Conservation (phyloP, 2,113 vertebrate species). For the Mungos mungo region DNA sequence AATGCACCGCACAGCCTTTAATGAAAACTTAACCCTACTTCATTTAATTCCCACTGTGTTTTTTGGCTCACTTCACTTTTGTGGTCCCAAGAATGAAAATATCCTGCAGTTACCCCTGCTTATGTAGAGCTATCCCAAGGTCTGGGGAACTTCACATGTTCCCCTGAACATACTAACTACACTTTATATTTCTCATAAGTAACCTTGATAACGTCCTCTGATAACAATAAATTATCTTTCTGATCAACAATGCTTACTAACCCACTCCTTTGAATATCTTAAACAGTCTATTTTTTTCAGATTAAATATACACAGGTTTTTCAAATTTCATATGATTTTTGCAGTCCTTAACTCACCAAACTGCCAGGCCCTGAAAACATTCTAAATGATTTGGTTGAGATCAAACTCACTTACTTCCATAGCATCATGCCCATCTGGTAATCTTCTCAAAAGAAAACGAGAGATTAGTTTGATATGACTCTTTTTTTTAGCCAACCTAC, state of each 20-base stretch:
- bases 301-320: constrained; percentile 25
- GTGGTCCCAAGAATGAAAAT: constrained; percentile 55
- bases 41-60: constrained; percentile 64
- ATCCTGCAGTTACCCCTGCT: neutral
- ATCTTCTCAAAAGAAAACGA: neutral
- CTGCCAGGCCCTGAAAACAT: neutral
- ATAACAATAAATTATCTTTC: constrained; percentile 43
- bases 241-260: neutral
- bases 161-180: neutral
- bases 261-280: neutral
- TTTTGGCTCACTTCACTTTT: constrained; percentile 62
- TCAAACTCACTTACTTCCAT: neutral
- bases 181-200: constrained; percentile 33
- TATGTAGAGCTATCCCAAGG: constrained; percentile 3
- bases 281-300: constrained; percentile 37
- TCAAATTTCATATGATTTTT: constrained; percentile 26
- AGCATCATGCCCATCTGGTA: neutral
- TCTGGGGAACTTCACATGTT: constrained; percentile 5
- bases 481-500: neutral
- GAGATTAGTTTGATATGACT: neutral
- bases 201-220: constrained; percentile 25
- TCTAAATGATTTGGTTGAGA: neutral
- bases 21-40: constrained; percentile 79
- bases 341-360: neutral
- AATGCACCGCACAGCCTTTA: constrained; percentile 74